Conservation (phyloP, 1,140 invertebrate genomes). For the Brachystomella parvula region DNA sequence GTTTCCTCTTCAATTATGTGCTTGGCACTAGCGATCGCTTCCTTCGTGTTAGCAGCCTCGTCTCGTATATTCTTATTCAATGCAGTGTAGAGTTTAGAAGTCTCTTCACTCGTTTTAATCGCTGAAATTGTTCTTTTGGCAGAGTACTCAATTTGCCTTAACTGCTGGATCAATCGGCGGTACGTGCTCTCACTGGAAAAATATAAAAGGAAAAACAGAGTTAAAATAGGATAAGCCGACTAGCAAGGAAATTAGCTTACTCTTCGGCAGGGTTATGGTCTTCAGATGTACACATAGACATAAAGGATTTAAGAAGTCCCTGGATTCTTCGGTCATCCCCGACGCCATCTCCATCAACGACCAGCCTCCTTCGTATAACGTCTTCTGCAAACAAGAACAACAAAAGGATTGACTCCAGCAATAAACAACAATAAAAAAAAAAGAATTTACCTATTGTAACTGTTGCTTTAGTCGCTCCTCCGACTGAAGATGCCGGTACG, state of each 20-base stretch:
- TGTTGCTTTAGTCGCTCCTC: no score
- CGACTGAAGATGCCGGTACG: no score
- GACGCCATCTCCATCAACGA: conserved; percentile 92
- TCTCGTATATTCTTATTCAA: conserved; percentile 66
- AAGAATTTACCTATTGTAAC: no score
- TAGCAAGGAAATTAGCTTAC: conserved; percentile 43
- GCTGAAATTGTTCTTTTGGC: conserved; percentile 73
- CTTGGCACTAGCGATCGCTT: conserved; percentile 66
- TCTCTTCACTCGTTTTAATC: conserved; percentile 70
- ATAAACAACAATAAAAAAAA: no score
- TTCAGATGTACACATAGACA: conserved; percentile 74
- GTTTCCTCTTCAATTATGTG: conserved; percentile 67
- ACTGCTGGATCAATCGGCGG: conserved; percentile 69
- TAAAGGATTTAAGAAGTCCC: conserved; percentile 73
- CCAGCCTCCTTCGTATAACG: conserved; percentile 74
- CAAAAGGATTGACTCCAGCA: no score
- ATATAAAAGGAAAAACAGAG: neutral
- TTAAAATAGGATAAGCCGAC: neutral
- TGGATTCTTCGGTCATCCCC: conserved; percentile 86
- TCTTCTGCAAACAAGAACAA: conserved; percentile 65
- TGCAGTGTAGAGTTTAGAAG: conserved; percentile 73
- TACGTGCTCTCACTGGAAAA: conserved; percentile 47
- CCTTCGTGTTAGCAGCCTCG: conserved; percentile 64
- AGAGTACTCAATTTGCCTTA: conserved; percentile 79
- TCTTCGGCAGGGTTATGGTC: conserved; percentile 57